phyloP scores from a whole-genome alignment of 2,113 vertebrate species.

The Pyrgilauda ruficollis region DNA sequence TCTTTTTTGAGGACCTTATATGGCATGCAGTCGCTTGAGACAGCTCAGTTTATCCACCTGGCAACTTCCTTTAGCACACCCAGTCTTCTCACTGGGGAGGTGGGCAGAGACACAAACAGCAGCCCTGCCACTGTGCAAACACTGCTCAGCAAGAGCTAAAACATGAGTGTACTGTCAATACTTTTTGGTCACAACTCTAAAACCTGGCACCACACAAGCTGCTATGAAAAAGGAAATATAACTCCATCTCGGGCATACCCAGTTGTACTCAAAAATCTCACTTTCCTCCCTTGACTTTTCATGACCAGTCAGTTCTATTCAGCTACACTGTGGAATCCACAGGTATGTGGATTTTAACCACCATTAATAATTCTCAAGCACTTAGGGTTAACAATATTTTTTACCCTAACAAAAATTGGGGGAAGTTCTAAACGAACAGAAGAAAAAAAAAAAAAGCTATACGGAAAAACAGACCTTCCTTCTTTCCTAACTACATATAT shows the following conservation, averaged over 20 bases:
- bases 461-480: background rate
- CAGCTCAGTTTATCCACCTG: background rate
- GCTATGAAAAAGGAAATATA: background rate
- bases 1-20: background rate
- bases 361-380: background rate
- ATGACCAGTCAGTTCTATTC: background rate
- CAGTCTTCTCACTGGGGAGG: fast-evolving
- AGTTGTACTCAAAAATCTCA: background rate
- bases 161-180: background rate
- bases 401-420: background rate
- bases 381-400: background rate
- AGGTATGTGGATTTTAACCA: background rate
- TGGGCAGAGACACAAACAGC: background rate
- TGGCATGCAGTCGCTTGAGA: background rate
- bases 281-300: background rate
- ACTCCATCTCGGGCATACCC: background rate
- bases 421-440: background rate
- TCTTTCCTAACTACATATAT: background rate
- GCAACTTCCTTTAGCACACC: background rate
- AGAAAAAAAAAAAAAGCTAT: background rate
- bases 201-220: background rate
- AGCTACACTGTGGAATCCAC: background rate
- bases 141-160: background rate
- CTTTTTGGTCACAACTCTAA: background rate
- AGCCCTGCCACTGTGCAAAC: background rate